Conservation (phyloP, 2,888 invertebrate genomes). For the Drosophila trichaetosa region DNA sequence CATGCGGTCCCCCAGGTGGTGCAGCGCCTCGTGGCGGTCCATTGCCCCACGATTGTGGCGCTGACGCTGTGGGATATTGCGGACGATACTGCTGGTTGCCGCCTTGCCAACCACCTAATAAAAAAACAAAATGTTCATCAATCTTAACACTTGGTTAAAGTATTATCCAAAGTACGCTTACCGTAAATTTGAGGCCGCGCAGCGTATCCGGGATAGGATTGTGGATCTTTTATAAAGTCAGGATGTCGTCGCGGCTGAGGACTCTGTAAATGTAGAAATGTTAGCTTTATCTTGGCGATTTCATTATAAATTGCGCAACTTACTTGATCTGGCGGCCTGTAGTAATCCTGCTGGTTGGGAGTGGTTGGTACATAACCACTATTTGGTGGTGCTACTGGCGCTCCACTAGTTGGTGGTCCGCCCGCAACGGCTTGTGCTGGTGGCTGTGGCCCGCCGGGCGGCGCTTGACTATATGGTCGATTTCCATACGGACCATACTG, state of each 20-base stretch:
- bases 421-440: conserved; percentile 84
- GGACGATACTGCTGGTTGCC: conserved; percentile 86
- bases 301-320: conserved; percentile 4
- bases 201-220: conserved; percentile 88
- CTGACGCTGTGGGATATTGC: conserved; percentile 84
- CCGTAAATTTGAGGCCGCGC: conserved; percentile 89
- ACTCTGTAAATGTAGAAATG: conserved; percentile 85
- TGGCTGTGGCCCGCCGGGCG: conserved; percentile 86
- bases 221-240: conserved; percentile 92
- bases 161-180: conserved; percentile 78
- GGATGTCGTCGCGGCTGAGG: conserved; percentile 92
- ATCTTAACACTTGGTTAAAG: not conserved
- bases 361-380: conserved; percentile 85
- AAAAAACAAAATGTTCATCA: not conserved
- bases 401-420: conserved; percentile 82
- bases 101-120: conserved; percentile 88
- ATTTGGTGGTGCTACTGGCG: conserved; percentile 85
- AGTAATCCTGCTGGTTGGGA: conserved; percentile 87
- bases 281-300: not conserved
- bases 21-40: conserved; percentile 83
- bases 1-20: conserved; percentile 81
- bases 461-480: conserved; percentile 84
- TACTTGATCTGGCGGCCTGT: conserved; percentile 86
- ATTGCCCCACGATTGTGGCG: conserved; percentile 83
- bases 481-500: conserved; percentile 84